A percentile compares a stretch with the other conserved stretches of the same genome.
Evolutionary conservation across 2,888 invertebrate genomes (phyloP).

Genomic region (Itoplectis maculator): DNA sequence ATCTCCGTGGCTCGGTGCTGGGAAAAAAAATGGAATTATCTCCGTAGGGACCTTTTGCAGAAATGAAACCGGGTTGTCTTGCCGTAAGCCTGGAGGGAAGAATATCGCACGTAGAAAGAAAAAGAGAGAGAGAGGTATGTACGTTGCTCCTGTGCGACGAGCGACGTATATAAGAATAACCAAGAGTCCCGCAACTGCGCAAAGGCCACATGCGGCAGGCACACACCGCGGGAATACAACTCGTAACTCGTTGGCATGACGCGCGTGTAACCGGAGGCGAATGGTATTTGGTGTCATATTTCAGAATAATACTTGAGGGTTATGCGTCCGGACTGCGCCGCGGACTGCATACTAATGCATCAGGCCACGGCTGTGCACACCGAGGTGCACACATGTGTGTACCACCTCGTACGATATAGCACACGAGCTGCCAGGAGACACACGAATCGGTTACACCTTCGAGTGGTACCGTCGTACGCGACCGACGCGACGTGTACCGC

Average conservation of each 20-base stretch:
- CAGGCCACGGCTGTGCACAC: slow-evolving; percentile 41
- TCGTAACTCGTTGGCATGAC: slow-evolving; percentile 74
- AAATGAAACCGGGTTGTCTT: slow-evolving; percentile 44
- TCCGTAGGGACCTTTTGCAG: slow-evolving; percentile 40
- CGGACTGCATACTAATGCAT: slow-evolving; percentile 73
- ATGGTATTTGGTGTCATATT: slow-evolving; percentile 79
- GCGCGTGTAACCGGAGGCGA: slow-evolving; percentile 75
- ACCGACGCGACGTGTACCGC: slow-evolving; percentile 39
- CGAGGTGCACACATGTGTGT: slow-evolving; percentile 19
- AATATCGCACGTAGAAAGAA: slow-evolving; percentile 25
- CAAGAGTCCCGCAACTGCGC: slow-evolving; percentile 2
- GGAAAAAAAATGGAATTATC: slow-evolving; percentile 59
- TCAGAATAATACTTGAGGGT: slow-evolving; percentile 77
- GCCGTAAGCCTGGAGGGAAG: background rate
- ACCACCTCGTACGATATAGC: too few relatives aligned
- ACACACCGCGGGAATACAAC: slow-evolving; percentile 63
- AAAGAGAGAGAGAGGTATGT: too few relatives aligned
- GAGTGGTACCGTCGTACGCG: slow-evolving; percentile 46
- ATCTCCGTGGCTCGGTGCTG: background rate
- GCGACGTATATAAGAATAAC: slow-evolving; percentile 4
- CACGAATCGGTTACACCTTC: slow-evolving; percentile 47
- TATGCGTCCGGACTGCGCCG: slow-evolving; percentile 71
- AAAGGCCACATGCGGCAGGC: slow-evolving; percentile 40
- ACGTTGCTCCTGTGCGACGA: slow-evolving; percentile 2
- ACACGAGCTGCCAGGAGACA: slow-evolving; percentile 32